Conservation (phyloP, 2,888 invertebrate genomes). For the Morinoia aosen region DNA sequence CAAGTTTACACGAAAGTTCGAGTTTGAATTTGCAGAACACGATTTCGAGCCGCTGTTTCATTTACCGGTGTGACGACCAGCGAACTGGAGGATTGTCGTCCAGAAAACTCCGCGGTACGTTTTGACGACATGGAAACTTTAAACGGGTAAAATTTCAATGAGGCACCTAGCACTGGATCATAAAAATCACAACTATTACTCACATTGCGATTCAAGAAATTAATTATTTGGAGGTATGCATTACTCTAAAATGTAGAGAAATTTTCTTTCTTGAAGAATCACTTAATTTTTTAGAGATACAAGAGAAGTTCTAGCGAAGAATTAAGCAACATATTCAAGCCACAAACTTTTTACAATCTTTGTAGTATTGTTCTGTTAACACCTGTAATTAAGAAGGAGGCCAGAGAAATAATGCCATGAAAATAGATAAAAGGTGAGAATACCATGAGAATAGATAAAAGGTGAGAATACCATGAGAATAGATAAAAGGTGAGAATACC, state of each 20-base stretch:
- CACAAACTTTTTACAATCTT: not conserved
- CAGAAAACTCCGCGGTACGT: not conserved
- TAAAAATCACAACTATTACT: not conserved
- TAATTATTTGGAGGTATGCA: too few species aligned
- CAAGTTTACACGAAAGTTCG: not conserved
- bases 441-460: too few species aligned
- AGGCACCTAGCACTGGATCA: not conserved
- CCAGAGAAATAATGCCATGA: not conserved
- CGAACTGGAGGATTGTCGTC: not conserved
- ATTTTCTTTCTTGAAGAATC: not conserved
- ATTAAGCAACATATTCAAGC: not conserved
- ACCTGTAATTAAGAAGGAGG: not conserved
- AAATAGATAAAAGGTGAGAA: not conserved
- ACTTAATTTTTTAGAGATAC: not conserved
- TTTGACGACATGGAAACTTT: not conserved
- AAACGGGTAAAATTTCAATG: not conserved
- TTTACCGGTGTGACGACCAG: not conserved
- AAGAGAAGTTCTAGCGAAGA: not conserved
- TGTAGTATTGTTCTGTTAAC: not conserved
- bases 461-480: too few species aligned
- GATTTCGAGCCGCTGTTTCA: not conserved
- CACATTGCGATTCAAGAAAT: too few species aligned
- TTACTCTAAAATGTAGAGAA: not conserved
- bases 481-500: too few species aligned
- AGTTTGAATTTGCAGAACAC: not conserved